Evolutionary conservation across 1,140 invertebrate species (phyloP), one percentile per base, ranked within the genome.

Genomic region (Pogonomyrmex californicus): DNA sequence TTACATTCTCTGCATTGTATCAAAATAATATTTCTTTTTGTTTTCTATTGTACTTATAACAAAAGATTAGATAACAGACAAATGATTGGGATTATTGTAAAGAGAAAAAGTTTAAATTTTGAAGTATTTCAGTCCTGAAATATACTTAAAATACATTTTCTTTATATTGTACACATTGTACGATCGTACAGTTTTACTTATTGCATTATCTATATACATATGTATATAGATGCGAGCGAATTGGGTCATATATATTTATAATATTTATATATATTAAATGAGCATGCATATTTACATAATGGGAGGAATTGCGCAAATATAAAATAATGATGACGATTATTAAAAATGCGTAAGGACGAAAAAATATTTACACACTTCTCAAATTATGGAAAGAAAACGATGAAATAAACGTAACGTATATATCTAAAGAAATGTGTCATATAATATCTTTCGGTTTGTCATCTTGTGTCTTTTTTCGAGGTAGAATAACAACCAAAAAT

Each of bases 401-500:
- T 0, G 7, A 68, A 68, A 36, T 51, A 17, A 6, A 41, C 23
- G 38, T 9, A 4, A 1, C n/a, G 1, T n/a, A 65, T 38, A 44
- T n/a, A 36, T 47, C 38, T 49, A 4, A 0, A 17, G 3, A 7
- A 9, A 41, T 1, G 2, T 88, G 2, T 88, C 38, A 91, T 38
- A 41, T 47, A 36, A 87, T 30, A 41, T 87, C 17, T 23, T 89
- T 86, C 0, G 70, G 12, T 82, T 87, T 89, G 9, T 90, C 44
- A 0, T 54, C 58, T 23, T 68, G 12, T 0, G 62, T 30, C 0
- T 70, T 73, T 65, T 92, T 91, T 4, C 76, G 65, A 0, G 93
- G 93, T 70, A 93, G 63, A 62, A 93, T 44, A 49, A 68, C 23
- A 14, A 93, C 88, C 54, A 93, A 12, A 14, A 91, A 63, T 2